Evolutionary conservation across 2,113 vertebrate genomes (phyloP).

Genomic region (Dromaius novaehollandiae): DNA sequence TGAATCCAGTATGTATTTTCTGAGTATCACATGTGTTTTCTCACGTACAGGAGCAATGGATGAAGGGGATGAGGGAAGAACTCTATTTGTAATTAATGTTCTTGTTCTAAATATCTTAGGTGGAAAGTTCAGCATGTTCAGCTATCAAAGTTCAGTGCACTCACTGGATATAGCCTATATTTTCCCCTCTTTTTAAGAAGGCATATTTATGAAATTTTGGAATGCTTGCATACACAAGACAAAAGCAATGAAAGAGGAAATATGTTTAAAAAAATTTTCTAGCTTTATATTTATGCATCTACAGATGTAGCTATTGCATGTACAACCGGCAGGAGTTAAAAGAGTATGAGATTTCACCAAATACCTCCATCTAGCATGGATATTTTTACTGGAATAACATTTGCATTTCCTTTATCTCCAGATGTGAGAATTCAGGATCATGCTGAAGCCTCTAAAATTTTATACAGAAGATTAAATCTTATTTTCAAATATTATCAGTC

Average conservation of each 20-base stretch:
- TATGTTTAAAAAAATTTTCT: background rate
- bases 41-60: background rate
- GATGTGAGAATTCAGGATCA: background rate
- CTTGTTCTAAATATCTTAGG: background rate
- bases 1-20: background rate
- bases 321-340: background rate
- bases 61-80: background rate
- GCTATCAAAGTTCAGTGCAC: background rate
- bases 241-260: background rate
- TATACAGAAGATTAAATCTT: background rate
- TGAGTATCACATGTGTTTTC: background rate
- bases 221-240: background rate
- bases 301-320: background rate
- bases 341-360: background rate
- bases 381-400: background rate
- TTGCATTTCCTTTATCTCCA: background rate
- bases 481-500: background rate
- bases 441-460: background rate
- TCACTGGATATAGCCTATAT: rapidly evolving
- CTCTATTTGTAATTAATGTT: background rate
- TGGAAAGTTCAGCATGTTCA: background rate
- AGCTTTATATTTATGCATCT: background rate
- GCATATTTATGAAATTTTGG: background rate
- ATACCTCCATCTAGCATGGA: background rate
- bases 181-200: background rate